A percentile compares a stretch with the other conserved stretches of the same genome.
Conservation (phyloP, 2,797 vertebrate species). For the Hoplostethus atlanticus region DNA sequence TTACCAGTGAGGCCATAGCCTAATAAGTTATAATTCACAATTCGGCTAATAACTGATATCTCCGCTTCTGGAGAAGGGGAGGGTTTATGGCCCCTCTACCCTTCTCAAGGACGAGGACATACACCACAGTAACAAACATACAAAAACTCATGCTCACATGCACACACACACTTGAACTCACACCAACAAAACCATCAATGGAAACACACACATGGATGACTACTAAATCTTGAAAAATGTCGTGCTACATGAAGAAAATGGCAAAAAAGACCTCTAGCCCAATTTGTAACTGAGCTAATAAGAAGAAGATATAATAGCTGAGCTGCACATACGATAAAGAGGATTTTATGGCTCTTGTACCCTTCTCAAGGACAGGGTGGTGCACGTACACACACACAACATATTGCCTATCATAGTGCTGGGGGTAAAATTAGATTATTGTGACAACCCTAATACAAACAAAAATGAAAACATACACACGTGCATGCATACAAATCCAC, state of each 20-base stretch:
- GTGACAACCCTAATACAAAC: neutral
- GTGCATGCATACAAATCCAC: too few relatives aligned
- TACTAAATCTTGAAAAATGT: conserved; percentile 44
- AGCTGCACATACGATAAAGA: neutral
- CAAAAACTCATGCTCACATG: conserved; percentile 11
- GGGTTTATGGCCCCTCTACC: conserved; percentile 58
- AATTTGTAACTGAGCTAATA: too few relatives aligned
- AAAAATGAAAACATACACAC: neutral
- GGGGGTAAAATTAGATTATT: too few relatives aligned
- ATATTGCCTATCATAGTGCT: neutral
- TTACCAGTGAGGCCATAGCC: conserved; percentile 57
- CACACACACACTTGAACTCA: conserved; percentile 14
- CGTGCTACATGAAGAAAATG: conserved; percentile 33
- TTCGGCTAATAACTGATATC: conserved; percentile 55
- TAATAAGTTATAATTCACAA: conserved; percentile 61
- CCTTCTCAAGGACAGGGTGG: conserved; percentile 10
- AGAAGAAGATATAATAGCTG: conserved; percentile 3
- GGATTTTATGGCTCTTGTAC: conserved; percentile 28
- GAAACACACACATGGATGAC: conserved; percentile 32
- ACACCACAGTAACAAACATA: conserved; percentile 18
- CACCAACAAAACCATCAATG: conserved; percentile 1
- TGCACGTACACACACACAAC: neutral
- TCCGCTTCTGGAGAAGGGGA: conserved; percentile 36
- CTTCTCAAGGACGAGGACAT: conserved; percentile 70
- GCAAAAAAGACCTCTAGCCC: too few relatives aligned